Conservation (phyloP, 1,140 invertebrate species). For the Aphelenchoides avenae region DNA sequence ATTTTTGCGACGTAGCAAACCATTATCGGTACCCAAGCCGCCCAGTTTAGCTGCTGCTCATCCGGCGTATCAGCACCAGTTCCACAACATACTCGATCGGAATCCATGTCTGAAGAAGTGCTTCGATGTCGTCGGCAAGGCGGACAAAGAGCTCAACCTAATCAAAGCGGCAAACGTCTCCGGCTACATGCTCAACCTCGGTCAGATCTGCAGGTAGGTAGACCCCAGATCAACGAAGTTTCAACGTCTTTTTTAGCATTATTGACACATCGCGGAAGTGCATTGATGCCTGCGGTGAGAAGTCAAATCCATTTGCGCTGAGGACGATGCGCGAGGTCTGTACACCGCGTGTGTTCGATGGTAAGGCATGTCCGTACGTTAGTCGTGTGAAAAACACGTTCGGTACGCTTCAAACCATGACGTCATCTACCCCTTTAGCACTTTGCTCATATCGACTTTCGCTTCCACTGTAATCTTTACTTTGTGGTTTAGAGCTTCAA, state of each 20-base stretch:
- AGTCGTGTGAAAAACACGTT: too few species aligned
- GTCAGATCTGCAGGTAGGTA: slow-evolving; percentile 6
- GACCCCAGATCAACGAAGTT: neutral
- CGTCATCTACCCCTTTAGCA: too few species aligned
- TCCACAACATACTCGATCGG: slow-evolving; percentile 1
- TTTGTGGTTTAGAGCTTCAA: slow-evolving; percentile 23
- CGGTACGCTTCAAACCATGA: too few species aligned
- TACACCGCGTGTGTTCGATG: too few species aligned
- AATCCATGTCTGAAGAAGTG: slow-evolving; percentile 12
- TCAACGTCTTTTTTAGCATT: slow-evolving; percentile 3
- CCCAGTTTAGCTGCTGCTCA: too few species aligned
- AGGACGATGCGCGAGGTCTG: slow-evolving; percentile 2
- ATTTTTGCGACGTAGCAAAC: too few species aligned
- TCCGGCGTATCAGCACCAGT: slow-evolving; percentile 20
- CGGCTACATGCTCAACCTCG: slow-evolving; percentile 17
- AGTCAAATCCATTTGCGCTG: slow-evolving; percentile 16
- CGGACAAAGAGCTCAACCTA: slow-evolving; percentile 8
- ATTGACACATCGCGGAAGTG: slow-evolving; percentile 9
- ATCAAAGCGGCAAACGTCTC: slow-evolving; percentile 24
- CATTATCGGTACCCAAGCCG: too few species aligned
- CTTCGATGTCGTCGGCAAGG: neutral
- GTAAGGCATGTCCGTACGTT: too few species aligned
- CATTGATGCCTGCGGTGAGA: slow-evolving; percentile 12
- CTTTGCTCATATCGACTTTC: too few species aligned
- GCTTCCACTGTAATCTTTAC: too few species aligned